A percentile compares a stretch with the other conserved stretches of the same genome.
Conservation (phyloP, 2,113 vertebrate species). For the Aptenodytes patagonicus region DNA sequence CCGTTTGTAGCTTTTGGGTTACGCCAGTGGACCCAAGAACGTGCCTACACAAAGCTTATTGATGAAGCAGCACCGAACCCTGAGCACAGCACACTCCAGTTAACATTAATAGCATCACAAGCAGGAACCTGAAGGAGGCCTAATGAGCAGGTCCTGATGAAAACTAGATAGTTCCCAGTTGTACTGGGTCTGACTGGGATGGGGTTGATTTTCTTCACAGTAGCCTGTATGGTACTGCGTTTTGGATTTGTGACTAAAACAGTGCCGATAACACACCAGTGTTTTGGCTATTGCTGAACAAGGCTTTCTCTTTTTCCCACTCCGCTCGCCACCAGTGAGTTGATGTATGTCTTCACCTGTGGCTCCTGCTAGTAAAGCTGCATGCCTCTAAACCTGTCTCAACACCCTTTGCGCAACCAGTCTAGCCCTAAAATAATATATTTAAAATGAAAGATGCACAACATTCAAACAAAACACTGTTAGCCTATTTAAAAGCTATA, state of each 20-base stretch:
- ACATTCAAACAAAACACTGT: background rate
- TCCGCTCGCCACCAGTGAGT: background rate
- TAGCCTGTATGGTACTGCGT: background rate
- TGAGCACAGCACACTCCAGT: background rate
- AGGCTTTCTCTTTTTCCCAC: background rate
- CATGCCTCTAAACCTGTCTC: background rate
- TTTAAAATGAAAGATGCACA: background rate
- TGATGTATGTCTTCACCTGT: background rate
- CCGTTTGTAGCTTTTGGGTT: background rate
- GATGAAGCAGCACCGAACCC: background rate
- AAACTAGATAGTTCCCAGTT: accelerated
- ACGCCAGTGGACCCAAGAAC: background rate
- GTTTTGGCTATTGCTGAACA: background rate
- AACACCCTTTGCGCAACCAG: background rate
- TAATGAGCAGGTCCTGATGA: background rate
- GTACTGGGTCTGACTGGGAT: background rate
- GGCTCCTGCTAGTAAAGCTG: background rate
- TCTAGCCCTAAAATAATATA: background rate
- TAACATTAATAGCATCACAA: accelerated
- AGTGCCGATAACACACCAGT: background rate
- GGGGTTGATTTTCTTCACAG: background rate
- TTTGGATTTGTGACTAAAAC: background rate
- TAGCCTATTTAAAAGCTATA: background rate
- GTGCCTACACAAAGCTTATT: background rate
- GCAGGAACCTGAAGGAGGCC: background rate